Base-by-base conservation (phyloP, 2,113 vertebrate genomes). In the Illadopsis cleaveri region DNA sequence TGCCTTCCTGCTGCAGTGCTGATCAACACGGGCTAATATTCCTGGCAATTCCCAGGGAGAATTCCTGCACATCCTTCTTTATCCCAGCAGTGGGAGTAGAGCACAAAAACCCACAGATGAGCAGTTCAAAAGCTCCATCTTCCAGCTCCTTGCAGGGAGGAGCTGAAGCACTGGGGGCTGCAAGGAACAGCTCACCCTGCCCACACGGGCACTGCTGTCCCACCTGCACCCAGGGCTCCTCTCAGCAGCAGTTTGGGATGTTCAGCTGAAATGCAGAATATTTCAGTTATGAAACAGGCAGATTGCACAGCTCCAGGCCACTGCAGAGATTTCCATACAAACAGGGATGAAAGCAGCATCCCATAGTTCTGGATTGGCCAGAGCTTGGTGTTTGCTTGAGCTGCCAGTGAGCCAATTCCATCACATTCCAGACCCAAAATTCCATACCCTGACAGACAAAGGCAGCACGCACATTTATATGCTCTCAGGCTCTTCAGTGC, bases 121-220 rank as follows among this genome's bases (percentile, higher is more conserved):
- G 5, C 40, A 47, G 11, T 7, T 76, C 18, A 28, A 2, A 0
- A 77, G 38, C 73, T 86, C 27, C 66, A 68, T 2, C 44, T 31
- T 16, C 24, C 62, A 62, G 1, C 47, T 71, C 68, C 24, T 38
- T 4, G 10, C 0, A 33, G 37, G 31, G 17, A 9, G 12, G 0
- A 33, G 9, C 45, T n/a, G 37, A 35, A 57, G 65, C 47, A 2
- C 1, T 9, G 47, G 38, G 42, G 72, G 22, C 50, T 66, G 42
- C 15, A 44, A 4, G 65, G 47, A 71, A 58, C 0, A 22, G 61
- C 45, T 82, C 24, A 48, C 15, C 44, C 44, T 48, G 16, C 76
- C 89, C 71, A 62, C 78, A 17, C 64, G 3, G 38, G 45, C 25
- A 19, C 82, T 37, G 60, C 93, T 37, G 23, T 10, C 38, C 65